phyloP scores from a whole-genome alignment of 1,140 invertebrate genomes.

The Chironomus striatipennis region DNA sequence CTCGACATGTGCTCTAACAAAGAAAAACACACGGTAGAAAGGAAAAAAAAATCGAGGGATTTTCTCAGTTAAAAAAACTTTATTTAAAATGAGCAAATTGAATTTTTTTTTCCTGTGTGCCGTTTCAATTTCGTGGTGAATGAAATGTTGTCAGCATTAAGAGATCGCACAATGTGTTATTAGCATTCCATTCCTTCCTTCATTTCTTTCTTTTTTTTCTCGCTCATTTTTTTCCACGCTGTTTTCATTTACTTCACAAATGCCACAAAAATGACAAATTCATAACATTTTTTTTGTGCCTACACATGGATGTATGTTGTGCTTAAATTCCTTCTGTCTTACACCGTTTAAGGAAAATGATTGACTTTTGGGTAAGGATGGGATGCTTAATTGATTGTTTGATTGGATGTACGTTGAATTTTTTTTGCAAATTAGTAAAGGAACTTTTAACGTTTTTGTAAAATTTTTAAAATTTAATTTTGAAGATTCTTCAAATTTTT shows the following conservation, averaged over 20 bases:
- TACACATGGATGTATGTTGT: not conserved
- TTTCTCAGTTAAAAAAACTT: not conserved
- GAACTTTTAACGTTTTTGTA: no score
- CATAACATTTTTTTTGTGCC: not conserved
- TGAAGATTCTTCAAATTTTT: no score
- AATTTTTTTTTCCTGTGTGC: not conserved
- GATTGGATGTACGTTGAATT: no score
- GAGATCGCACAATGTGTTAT: not conserved
- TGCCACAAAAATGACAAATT: not conserved
- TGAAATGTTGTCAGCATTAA: slow-evolving; percentile 8
- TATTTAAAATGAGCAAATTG: not conserved
- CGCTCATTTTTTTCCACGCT: not conserved
- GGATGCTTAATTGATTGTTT: no score
- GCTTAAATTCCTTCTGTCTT: slow-evolving; percentile 7
- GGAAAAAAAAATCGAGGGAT: no score
- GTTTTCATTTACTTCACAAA: not conserved
- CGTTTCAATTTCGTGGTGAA: not conserved
- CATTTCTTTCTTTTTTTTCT: no score
- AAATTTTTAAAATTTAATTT: no score
- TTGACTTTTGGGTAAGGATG: no score
- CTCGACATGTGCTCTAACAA: not conserved
- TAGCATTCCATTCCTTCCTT: not conserved
- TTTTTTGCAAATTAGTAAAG: no score
- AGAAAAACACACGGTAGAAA: no score
- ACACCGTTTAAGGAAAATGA: not conserved